Evolutionary conservation across 2,888 invertebrate species (phyloP), one percentile per base, ranked within the genome.

Genomic region (Thymelicus lineola): DNA sequence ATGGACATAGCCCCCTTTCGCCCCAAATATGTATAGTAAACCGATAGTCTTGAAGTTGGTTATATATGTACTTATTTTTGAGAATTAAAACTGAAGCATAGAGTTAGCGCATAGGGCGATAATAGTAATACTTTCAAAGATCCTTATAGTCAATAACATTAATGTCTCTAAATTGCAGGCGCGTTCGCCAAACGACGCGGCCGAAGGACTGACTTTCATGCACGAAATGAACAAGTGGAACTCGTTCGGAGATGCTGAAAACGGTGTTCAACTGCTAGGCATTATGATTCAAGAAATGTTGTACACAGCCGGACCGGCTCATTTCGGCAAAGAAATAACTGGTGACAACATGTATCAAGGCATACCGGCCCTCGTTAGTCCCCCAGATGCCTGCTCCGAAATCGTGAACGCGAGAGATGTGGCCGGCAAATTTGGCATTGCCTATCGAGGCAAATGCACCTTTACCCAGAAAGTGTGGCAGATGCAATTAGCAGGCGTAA

Each of bases 141-240:
- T 42, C 9, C 10, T 38, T 12, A 42, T 2, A 28, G 28, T 28
- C 20, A 42, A 42, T 42, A 42, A 0, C 10, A 42, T 42, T 46
- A 6, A n/a, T 46, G 46, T 10, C 14, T 10, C 42, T n/a, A 17
- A 46, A 36, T 68, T 86, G 14, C 79, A 98, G 98, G 99, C 99
- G 4, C 96, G 96, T 82, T 96, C 97, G 10, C 93, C 96, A 0
- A 96, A 96, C 77, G 97, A 98, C 83, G 99, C 98, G 0, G 97
- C 98, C 79, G 97, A 98, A 90, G 99, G 99, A 0, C 92, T 98
- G 46, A 94, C 97, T 14, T 99, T 99, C 85, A 99, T 99, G 98
- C 97, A 98, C 82, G 99, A 99, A 91, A 98, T 99, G 98, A 95
- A 98, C 0, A 97, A 98, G 83, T 93, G 98, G 76, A 97, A 98